Percentiles rank a stretch among this genome's conserved stretches.
Conservation (phyloP, 2,888 invertebrate genomes). For the Orthosia gothica region DNA sequence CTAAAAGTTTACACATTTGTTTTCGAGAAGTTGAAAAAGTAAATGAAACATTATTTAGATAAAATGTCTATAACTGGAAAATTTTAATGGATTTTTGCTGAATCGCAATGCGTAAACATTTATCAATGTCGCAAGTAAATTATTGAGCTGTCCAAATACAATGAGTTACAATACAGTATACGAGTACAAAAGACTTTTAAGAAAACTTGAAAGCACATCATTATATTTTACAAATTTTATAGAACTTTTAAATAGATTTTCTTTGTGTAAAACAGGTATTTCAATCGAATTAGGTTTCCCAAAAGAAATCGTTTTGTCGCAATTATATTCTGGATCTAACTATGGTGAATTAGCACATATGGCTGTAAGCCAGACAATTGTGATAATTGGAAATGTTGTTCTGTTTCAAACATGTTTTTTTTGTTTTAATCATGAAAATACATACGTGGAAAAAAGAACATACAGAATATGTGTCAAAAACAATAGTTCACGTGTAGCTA, state of each 20-base stretch:
- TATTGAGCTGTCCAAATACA: constrained; percentile 22
- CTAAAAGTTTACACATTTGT: not conserved
- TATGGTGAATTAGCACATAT: not conserved
- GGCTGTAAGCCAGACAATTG: not conserved
- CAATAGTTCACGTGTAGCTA: not conserved
- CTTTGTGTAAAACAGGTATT: not conserved
- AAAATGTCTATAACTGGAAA: too few species aligned
- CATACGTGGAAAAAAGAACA: too few species aligned
- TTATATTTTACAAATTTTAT: constrained; percentile 30
- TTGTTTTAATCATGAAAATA: too few species aligned
- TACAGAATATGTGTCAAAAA: too few species aligned
- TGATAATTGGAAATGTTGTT: too few species aligned
- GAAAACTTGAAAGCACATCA: not conserved
- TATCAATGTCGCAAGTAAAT: constrained; percentile 41
- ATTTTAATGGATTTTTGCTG: constrained; percentile 17
- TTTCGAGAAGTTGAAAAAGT: too few species aligned
- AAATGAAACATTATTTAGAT: too few species aligned
- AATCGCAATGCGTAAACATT: constrained; percentile 28
- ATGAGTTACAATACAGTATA: constrained; percentile 17
- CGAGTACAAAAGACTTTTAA: not conserved
- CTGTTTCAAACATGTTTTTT: too few species aligned
- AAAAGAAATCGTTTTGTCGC: not conserved
- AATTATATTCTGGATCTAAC: not conserved
- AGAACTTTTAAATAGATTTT: constrained; percentile 12
- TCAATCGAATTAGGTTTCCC: not conserved